A percentile compares a stretch with the other conserved stretches of the same genome.
Evolutionary conservation across 1,140 invertebrate species (phyloP).

Genomic region (Trichonephila inaurata): DNA sequence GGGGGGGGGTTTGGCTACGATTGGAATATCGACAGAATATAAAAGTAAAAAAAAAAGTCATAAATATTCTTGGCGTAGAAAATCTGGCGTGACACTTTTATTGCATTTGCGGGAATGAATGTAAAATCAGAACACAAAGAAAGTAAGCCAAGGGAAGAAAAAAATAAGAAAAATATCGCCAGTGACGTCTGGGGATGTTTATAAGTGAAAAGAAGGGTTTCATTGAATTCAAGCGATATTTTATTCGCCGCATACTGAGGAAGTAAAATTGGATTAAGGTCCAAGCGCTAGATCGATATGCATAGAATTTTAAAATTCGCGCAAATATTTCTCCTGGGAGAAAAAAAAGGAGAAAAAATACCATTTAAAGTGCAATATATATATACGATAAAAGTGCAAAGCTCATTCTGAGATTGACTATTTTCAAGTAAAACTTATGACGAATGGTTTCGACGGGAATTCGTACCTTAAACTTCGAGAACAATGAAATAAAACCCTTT

Average conservation of each 20-base stretch:
- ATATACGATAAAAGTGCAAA: background rate
- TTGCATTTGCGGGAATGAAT: conserved; percentile 58
- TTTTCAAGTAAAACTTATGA: conserved; percentile 27
- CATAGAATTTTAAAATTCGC: conserved; percentile 15
- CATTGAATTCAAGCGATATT: conserved; percentile 24
- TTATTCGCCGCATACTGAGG: background rate
- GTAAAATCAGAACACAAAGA: conserved; percentile 47
- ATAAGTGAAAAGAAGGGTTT: conserved; percentile 37
- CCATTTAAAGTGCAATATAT: background rate
- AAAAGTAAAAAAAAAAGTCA: conserved; percentile 8
- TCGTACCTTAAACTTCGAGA: background rate
- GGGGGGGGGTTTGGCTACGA: background rate
- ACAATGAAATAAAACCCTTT: conserved; percentile 6
- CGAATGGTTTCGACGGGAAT: conserved; percentile 1
- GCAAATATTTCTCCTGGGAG: conserved; percentile 17
- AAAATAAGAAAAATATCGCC: background rate
- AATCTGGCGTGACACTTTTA: conserved; percentile 53
- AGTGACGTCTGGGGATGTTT: conserved; percentile 31
- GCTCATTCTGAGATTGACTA: background rate
- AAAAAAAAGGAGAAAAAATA: background rate
- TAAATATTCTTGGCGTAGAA: conserved; percentile 51
- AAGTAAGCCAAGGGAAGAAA: background rate
- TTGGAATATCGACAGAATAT: conserved; percentile 45
- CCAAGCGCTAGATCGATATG: background rate
- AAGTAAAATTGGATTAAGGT: conserved; percentile 45